Evolutionary conservation across 1,140 invertebrate genomes (phyloP).

Genomic region (Drosophila insularis): DNA sequence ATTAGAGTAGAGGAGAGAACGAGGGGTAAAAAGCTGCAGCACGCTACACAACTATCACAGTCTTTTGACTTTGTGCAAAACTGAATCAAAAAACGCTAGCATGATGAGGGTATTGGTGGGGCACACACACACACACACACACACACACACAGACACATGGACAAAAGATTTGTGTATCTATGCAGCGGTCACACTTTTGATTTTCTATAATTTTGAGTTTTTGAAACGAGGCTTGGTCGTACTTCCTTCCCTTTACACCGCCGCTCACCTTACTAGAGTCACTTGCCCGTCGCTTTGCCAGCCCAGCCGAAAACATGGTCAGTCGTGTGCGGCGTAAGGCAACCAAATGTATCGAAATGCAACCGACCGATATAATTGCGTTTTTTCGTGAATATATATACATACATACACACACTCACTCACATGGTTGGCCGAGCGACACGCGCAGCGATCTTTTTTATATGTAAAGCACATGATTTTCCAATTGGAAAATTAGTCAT

Average conservation of each 20-base stretch:
- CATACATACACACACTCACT: slow-evolving; percentile 42
- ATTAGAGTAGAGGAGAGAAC: neutral
- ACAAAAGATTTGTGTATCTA: slow-evolving; percentile 37
- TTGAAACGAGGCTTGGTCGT: slow-evolving; percentile 59
- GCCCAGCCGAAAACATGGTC: slow-evolving; percentile 80
- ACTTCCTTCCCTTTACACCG: neutral
- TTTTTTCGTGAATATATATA: slow-evolving; percentile 70
- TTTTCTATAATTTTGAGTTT: slow-evolving; percentile 78
- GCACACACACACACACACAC: neutral
- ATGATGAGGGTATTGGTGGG: slow-evolving; percentile 9
- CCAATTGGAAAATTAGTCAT: slow-evolving; percentile 79
- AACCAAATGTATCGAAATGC: slow-evolving; percentile 82
- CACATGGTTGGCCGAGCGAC: slow-evolving; percentile 76
- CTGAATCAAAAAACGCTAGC: slow-evolving; percentile 63
- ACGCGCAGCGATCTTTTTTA: slow-evolving; percentile 74
- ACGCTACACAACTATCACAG: slow-evolving; percentile 77
- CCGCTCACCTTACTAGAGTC: neutral
- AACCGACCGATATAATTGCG: slow-evolving; percentile 81
- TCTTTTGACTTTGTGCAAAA: slow-evolving; percentile 73
- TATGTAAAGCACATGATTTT: slow-evolving; percentile 81
- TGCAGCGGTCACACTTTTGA: slow-evolving; percentile 78
- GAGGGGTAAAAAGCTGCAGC: slow-evolving; percentile 64
- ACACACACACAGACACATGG: too few relatives aligned
- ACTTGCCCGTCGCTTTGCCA: slow-evolving; percentile 40
- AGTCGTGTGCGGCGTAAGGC: slow-evolving; percentile 82